A percentile compares a stretch with the other conserved stretches of the same genome.
phyloP scores from a whole-genome alignment of 92 coral and sea anemone species.

The Actinostola sp. region DNA sequence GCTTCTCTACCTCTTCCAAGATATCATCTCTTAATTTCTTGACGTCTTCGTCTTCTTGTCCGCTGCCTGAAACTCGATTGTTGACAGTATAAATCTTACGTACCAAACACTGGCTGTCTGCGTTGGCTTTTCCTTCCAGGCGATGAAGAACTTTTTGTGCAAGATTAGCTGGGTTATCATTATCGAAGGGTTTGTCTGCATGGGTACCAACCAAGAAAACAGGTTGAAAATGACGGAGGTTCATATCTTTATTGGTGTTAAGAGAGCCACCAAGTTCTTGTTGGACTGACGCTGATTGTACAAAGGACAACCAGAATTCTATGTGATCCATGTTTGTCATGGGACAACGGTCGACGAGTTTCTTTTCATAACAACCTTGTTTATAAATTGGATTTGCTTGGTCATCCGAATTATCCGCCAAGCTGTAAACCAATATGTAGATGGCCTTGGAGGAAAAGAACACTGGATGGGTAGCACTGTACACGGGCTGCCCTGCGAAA shows the following conservation, averaged over 20 bases:
- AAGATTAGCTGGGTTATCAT: conserved; percentile 13
- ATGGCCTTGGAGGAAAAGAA: conserved; percentile 63
- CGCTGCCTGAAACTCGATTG: conserved; percentile 48
- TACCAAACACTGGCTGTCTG: conserved; percentile 21
- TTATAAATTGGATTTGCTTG: conserved; percentile 43
- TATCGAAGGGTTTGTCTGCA: conserved; percentile 42
- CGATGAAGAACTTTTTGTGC: conserved; percentile 23
- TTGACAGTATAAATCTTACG: conserved; percentile 43
- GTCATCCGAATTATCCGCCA: conserved; percentile 37
- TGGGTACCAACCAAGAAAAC: conserved; percentile 61
- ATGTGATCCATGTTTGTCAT: conserved; percentile 57
- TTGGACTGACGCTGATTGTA: conserved; percentile 31
- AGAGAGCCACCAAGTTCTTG: background rate
- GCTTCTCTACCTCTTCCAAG: conserved; percentile 3
- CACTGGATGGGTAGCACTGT: conserved; percentile 68
- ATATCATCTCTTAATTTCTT: conserved; percentile 22
- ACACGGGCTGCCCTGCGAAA: conserved; percentile 75
- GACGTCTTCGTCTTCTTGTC: conserved; percentile 28
- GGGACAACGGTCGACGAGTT: conserved; percentile 25
- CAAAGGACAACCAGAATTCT: conserved; percentile 66
- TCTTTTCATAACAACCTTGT: conserved; percentile 32
- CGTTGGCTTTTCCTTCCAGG: conserved; percentile 3
- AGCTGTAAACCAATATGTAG: conserved; percentile 56
- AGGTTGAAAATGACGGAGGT: too few species aligned
- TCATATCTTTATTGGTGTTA: too few species aligned